phyloP scores from a whole-genome alignment of 2,113 vertebrate genomes.

The Dicrurus megarhynchus region DNA sequence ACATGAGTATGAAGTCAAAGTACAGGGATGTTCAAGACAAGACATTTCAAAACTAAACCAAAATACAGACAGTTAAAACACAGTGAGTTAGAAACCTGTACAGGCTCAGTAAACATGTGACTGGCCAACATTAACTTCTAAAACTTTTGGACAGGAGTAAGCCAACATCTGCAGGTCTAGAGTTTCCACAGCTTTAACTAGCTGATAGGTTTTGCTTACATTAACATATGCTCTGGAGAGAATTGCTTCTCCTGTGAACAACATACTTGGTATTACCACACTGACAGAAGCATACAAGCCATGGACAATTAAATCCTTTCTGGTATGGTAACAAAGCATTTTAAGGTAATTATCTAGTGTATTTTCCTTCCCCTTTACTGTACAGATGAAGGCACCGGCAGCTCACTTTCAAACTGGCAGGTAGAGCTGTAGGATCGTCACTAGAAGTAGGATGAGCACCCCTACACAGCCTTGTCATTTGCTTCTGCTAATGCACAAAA shows the following conservation, averaged over 20 bases:
- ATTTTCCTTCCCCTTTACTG: neutral
- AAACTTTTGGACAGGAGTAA: conserved; percentile 3
- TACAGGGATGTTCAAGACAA: neutral
- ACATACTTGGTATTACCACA: neutral
- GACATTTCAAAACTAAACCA: conserved; percentile 2
- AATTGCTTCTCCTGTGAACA: neutral
- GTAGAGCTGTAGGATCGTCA: neutral
- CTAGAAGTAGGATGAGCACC: neutral
- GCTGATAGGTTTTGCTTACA: neutral
- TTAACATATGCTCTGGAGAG: neutral
- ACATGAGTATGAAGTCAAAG: neutral
- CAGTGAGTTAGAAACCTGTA: neutral
- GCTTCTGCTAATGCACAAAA: neutral
- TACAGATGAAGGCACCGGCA: neutral
- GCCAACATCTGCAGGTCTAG: neutral
- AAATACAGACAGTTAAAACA: neutral
- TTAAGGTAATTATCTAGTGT: neutral
- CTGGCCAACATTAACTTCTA: neutral
- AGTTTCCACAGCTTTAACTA: neutral
- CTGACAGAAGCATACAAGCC: neutral
- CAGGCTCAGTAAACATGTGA: neutral
- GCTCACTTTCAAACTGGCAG: neutral
- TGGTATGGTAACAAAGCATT: neutral
- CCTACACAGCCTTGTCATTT: neutral
- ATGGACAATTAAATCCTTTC: neutral